These are phyloP conservation scores for Pocota personata DNA, from an alignment of 2,888 invertebrate genomes.

Conservation along the genomic window DNA sequence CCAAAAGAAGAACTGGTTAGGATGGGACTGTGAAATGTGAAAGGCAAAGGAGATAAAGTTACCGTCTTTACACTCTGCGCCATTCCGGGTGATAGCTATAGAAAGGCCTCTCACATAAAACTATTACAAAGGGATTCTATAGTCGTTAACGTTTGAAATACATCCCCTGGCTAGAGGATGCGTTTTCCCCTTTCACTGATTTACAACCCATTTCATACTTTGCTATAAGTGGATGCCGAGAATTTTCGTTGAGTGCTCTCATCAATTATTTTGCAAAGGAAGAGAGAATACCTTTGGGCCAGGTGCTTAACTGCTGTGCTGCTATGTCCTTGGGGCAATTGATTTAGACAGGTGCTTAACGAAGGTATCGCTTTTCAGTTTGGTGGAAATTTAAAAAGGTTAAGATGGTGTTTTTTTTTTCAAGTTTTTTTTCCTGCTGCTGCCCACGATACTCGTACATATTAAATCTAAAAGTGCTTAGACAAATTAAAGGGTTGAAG, in stretches of 20 bases:
- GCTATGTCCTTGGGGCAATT: constrained; percentile 39
- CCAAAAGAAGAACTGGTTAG: not conserved
- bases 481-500: not conserved
- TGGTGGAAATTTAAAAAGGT: not conserved
- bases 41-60: constrained; percentile 13
- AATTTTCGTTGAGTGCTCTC: constrained; percentile 67
- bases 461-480: not conserved
- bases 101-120: constrained; percentile 53
- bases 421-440: not conserved
- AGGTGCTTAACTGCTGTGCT: constrained; percentile 52
- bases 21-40: constrained; percentile 20
- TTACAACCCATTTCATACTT: constrained; percentile 53
- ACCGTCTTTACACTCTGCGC: not conserved
- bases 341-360: constrained; percentile 52
- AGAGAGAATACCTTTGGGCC: constrained; percentile 33
- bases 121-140: constrained; percentile 53
- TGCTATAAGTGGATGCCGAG: constrained; percentile 44
- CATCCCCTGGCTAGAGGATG: constrained; percentile 24
- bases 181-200: constrained; percentile 36
- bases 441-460: not conserved
- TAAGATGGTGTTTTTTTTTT: not conserved
- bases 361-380: constrained; percentile 45
- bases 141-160: constrained; percentile 53
- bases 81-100: constrained; percentile 11
- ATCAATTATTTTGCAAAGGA: constrained; percentile 59